phyloP scores from a whole-genome alignment of 2,113 vertebrate species.

The Lepidothrix coronata region DNA sequence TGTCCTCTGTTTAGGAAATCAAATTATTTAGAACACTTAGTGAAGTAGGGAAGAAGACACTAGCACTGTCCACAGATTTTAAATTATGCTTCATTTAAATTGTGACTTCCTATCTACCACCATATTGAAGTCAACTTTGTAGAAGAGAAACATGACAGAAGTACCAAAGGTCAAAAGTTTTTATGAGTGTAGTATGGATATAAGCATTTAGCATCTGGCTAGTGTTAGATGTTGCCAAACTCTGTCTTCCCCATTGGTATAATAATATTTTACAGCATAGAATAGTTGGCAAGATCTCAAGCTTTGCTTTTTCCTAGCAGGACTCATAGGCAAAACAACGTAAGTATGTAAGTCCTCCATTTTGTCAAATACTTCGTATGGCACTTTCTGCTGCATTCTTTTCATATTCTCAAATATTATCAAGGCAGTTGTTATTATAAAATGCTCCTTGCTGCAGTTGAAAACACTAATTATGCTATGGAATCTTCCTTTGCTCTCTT shows the following conservation, averaged over 20 bases:
- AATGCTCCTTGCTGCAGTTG: constrained; percentile 10
- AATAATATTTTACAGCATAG: constrained; percentile 47
- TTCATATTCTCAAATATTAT: neutral
- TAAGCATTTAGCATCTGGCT: constrained; percentile 24
- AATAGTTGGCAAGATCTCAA: constrained; percentile 34
- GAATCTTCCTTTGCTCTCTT: neutral
- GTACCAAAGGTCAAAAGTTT: neutral
- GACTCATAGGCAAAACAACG: constrained; percentile 5
- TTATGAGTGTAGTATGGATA: neutral
- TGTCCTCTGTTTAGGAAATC: neutral
- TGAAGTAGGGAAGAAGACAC: neutral
- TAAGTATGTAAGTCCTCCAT: neutral
- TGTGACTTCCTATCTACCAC: neutral
- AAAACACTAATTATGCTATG: neutral
- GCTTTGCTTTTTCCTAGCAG: constrained; percentile 8
- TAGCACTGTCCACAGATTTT: neutral
- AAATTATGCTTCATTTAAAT: constrained; percentile 11
- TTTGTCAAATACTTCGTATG: neutral
- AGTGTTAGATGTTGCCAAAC: constrained; percentile 28
- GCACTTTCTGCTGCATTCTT: neutral
- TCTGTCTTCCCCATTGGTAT: constrained; percentile 4
- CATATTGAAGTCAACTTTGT: constrained; percentile 7
- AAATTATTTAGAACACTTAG: neutral
- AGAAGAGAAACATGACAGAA: neutral
- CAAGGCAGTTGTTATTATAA: neutral